Percentiles rank a stretch among this genome's conserved stretches.
Evolutionary conservation across 2,888 invertebrate genomes (phyloP).

Genomic region (Xanthostigma xanthostigma): DNA sequence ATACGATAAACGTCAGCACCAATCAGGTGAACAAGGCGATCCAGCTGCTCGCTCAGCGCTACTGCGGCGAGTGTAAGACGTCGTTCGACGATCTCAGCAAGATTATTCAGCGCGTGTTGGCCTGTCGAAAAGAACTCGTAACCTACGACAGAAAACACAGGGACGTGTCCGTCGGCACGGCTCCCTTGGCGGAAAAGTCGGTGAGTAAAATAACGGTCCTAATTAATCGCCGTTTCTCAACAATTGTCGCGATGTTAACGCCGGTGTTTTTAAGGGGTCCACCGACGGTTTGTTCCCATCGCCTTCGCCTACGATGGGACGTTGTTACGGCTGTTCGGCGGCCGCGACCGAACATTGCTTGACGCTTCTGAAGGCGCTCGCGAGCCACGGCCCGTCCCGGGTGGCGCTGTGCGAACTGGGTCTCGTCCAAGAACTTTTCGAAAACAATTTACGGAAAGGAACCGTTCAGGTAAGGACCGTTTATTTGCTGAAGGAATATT

Average conservation of each 20-base stretch:
- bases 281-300: too few species aligned
- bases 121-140: conserved; percentile 79
- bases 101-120: conserved; percentile 78
- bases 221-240: too few species aligned
- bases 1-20: conserved; percentile 14
- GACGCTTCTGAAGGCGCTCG: conserved; percentile 76
- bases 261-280: too few species aligned
- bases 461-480: conserved; percentile 44
- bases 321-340: conserved; percentile 78
- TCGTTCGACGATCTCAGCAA: conserved; percentile 90
- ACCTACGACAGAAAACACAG: conserved; percentile 79
- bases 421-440: conserved; percentile 75
- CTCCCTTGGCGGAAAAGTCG: too few species aligned
- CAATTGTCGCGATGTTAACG: too few species aligned
- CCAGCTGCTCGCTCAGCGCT: conserved; percentile 85
- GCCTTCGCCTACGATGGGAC: conserved; percentile 30
- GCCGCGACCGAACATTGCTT: conserved; percentile 90
- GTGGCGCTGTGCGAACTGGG: conserved; percentile 68
- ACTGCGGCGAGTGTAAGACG: conserved; percentile 86
- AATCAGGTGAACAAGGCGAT: conserved; percentile 80
- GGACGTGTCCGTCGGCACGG: conserved; percentile 28
- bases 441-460: conserved; percentile 78
- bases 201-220: too few species aligned
- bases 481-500: conserved; percentile 4
- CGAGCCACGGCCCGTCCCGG: conserved; percentile 61